Evolutionary conservation across 2,113 vertebrate species (phyloP).

Genomic region (Pseudorhombus dupliciocellatus): DNA sequence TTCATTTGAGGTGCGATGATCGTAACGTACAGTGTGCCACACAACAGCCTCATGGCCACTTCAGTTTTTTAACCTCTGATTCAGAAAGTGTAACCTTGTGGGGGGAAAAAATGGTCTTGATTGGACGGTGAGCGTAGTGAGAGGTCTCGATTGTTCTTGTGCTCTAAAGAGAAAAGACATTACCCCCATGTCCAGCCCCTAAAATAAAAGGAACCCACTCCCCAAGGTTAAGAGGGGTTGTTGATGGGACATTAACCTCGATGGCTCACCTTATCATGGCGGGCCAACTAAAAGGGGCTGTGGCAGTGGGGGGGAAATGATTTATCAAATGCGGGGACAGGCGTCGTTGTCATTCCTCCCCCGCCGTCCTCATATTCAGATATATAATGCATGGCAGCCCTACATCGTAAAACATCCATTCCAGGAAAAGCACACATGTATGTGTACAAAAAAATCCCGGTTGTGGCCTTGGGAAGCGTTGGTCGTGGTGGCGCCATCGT

Average conservation of each 20-base stretch:
- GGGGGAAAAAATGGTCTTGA: constrained; percentile 23
- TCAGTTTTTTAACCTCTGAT: neutral
- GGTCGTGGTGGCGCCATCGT: constrained; percentile 8
- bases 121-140: constrained; percentile 42
- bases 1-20: constrained; percentile 24
- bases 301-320: constrained; percentile 21
- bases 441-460: constrained; percentile 2
- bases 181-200: constrained; percentile 28
- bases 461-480: constrained; percentile 43
- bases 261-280: constrained; percentile 39
- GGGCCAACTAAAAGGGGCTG: constrained; percentile 18
- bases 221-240: constrained; percentile 60
- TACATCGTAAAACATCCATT: constrained; percentile 39
- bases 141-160: constrained; percentile 35
- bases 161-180: constrained; percentile 41
- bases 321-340: constrained; percentile 26
- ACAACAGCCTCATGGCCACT: neutral
- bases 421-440: constrained; percentile 3
- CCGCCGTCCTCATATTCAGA: constrained; percentile 19
- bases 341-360: constrained; percentile 7
- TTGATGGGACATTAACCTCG: constrained; percentile 67
- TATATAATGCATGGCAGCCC: constrained; percentile 34
- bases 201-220: neutral
- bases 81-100: constrained; percentile 13
- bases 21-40: constrained; percentile 7